Percentiles rank a stretch among this genome's conserved stretches.
These are phyloP conservation scores for Mycetomoellerius zeteki DNA, from an alignment of 1,140 invertebrate genomes.

Conservation along the genomic window DNA sequence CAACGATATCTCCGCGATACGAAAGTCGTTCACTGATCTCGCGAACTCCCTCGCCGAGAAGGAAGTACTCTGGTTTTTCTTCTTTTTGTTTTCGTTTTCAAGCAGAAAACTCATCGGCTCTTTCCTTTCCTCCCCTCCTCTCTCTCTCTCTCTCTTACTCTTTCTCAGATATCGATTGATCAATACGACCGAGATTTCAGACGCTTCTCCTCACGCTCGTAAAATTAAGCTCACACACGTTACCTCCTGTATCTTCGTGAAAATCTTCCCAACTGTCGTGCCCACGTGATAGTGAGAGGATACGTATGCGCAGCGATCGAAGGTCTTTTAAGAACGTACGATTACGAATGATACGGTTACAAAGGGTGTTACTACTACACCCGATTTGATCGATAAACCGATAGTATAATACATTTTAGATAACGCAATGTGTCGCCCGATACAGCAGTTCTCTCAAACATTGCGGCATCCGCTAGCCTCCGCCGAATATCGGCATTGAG, in stretches of 20 bases:
- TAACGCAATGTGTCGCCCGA: slow-evolving; percentile 59
- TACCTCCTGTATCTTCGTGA: slow-evolving; percentile 49
- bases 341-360: slow-evolving; percentile 43
- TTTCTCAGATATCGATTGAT: slow-evolving; percentile 46
- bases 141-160: neutral
- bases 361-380: neutral
- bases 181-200: slow-evolving; percentile 36
- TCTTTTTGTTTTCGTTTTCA: neutral
- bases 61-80: slow-evolving; percentile 2
- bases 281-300: slow-evolving; percentile 30
- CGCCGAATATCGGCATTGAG: slow-evolving; percentile 54
- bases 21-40: slow-evolving; percentile 39
- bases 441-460: slow-evolving; percentile 64
- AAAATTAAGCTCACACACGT: slow-evolving; percentile 63
- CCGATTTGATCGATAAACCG: slow-evolving; percentile 60
- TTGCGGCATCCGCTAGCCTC: slow-evolving; percentile 23
- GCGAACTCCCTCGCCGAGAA: slow-evolving; percentile 18
- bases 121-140: neutral
- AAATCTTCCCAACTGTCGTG: slow-evolving; percentile 55
- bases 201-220: slow-evolving; percentile 41
- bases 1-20: slow-evolving; percentile 39
- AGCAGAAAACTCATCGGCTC: neutral
- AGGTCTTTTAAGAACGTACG: slow-evolving; percentile 59
- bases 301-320: slow-evolving; percentile 37
- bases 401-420: slow-evolving; percentile 64